Evolutionary conservation across 1,140 invertebrate genomes (phyloP), one percentile per base, ranked within the genome.

Genomic region (Drosophila subpulchrella): DNA sequence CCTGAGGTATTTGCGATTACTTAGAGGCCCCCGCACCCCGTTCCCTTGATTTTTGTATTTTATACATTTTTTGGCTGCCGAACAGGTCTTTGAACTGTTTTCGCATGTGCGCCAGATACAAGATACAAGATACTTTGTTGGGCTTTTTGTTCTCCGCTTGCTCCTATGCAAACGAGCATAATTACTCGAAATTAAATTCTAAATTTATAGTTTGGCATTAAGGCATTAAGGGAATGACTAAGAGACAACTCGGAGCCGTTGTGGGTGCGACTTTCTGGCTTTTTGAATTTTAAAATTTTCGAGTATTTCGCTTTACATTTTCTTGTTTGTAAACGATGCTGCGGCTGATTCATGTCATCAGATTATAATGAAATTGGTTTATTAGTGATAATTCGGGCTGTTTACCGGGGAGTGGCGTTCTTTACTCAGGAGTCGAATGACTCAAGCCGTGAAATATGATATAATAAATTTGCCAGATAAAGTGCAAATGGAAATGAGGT

Each of bases 11-110:
- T 81, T 67, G 75, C 76, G 60, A 81, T 51, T 67, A 46, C 27
- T 70, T 72, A 20, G 1, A 12, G 17, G 27, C 27, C 3, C 27
- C 27, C 20, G 20, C 20, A 20, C 36, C 38, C 38, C 76, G 76
- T 59, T 42, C 2, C 13, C 42, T 74, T 74, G 20, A 20, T 72
- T 39, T 36, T 57, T 48, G 32, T 41, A 58, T 54, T 53, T 65
- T 46, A n/a, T 71, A 66, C 47, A 65, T 44, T 65, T 75, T 65
- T 53, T 80, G 51, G 65, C 46, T 63, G 76, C 77, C 63, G 75
- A 78, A 86, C 82, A 88, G 82, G 82, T 85, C 82, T 85, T 88
- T 85, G 82, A 85, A 85, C 82, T 85, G 82, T 71, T 82, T 86
- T 86, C 75, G 82, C 78, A 86, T 85, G 74, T 86, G 82, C 78